Evolutionary conservation across 2,113 vertebrate genomes (phyloP).

Genomic region (Scalopus aquaticus): DNA sequence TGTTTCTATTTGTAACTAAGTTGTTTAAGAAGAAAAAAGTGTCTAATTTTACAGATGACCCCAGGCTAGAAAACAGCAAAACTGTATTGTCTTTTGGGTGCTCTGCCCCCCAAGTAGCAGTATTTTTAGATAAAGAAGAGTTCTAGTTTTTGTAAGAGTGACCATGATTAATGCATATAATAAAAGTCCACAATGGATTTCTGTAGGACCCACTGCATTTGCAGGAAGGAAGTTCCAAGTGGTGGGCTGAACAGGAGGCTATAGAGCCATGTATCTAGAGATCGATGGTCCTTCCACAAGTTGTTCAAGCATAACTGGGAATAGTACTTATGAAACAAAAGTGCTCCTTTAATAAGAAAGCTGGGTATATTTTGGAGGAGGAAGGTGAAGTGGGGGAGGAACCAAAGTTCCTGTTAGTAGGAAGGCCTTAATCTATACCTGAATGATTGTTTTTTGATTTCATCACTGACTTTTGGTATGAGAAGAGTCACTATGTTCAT

Average conservation of each 20-base stretch:
- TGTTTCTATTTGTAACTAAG: slow-evolving; percentile 49
- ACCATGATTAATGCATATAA: slow-evolving; percentile 77
- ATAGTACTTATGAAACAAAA: slow-evolving; percentile 75
- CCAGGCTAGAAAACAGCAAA: background rate
- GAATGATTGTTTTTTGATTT: background rate
- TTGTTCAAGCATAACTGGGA: slow-evolving; percentile 76
- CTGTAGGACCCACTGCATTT: slow-evolving; percentile 76
- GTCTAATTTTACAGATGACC: slow-evolving; percentile 21
- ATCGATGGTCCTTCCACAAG: slow-evolving; percentile 72
- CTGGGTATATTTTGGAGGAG: background rate
- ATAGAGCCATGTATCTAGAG: slow-evolving; percentile 62
- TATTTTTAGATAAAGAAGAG: slow-evolving; percentile 45
- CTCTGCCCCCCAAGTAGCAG: background rate
- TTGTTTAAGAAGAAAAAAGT: slow-evolving; percentile 59
- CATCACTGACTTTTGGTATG: background rate
- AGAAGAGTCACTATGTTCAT: background rate
- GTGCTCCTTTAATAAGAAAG: background rate
- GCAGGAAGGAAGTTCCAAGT: slow-evolving; percentile 79
- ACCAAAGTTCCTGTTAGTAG: background rate
- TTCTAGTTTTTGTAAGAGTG: slow-evolving; percentile 60
- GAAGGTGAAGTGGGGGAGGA: background rate
- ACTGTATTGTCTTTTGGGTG: background rate
- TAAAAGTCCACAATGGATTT: slow-evolving; percentile 82
- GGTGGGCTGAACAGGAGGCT: slow-evolving; percentile 59
- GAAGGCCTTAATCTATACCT: background rate